Evolutionary conservation across 2,113 vertebrate genomes (phyloP).

Genomic region (Ctenomys sociabilis): DNA sequence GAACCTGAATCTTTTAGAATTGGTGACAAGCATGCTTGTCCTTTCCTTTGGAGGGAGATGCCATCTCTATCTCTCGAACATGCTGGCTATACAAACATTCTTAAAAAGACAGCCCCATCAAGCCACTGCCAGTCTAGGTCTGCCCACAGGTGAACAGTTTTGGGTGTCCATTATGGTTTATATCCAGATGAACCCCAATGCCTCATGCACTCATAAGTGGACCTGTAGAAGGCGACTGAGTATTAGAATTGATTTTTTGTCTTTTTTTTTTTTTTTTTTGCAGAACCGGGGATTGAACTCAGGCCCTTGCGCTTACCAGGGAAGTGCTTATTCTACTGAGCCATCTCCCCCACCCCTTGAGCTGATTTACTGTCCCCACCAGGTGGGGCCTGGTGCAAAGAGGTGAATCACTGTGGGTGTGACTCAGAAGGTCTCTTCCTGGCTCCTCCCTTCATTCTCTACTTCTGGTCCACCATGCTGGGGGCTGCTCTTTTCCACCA

Average conservation of each 20-base stretch:
- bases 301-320: too few relatives aligned
- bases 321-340: too few relatives aligned
- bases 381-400: neutral
- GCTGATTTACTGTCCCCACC: neutral
- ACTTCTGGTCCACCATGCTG: neutral
- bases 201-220: neutral
- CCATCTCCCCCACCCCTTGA: too few relatives aligned
- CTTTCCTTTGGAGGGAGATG: neutral
- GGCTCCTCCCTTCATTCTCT: neutral
- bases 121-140: neutral
- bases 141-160: neutral
- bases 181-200: neutral
- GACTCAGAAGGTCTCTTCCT: neutral
- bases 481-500: neutral
- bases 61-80: neutral
- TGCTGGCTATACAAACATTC: slow-evolving; percentile 34
- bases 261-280: too few relatives aligned
- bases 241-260: neutral
- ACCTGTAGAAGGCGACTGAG: neutral
- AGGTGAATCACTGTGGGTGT: neutral
- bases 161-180: neutral
- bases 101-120: neutral
- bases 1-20: slow-evolving; percentile 43
- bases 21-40: neutral
- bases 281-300: too few relatives aligned